Conservation (phyloP, 2,113 vertebrate species). For the Setophaga kirtlandii region DNA sequence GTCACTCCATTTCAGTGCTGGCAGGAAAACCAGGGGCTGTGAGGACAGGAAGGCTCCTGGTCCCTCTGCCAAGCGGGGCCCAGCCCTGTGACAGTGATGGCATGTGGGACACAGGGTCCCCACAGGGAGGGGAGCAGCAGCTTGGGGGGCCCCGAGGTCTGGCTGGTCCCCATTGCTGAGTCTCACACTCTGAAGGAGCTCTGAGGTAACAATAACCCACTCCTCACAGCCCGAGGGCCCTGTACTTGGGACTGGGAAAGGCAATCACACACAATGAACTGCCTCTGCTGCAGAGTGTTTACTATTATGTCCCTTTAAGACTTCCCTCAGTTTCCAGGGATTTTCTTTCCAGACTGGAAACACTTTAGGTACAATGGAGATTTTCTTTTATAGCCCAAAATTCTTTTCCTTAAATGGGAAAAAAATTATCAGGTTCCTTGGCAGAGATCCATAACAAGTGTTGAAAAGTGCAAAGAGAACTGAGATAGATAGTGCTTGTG, state of each 20-base stretch:
- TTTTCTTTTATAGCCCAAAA: background rate
- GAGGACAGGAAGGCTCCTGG: background rate
- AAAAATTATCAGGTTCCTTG: background rate
- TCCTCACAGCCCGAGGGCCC: background rate
- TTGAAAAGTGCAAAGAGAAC: background rate
- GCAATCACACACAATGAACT: background rate
- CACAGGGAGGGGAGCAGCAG: background rate
- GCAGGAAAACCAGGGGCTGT: background rate
- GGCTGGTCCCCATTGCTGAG: background rate
- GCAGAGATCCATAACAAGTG: background rate
- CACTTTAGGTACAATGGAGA: background rate
- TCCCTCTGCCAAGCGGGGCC: rapidly evolving
- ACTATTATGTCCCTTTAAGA: background rate
- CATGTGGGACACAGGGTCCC: background rate
- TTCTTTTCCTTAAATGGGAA: conserved; percentile 1
- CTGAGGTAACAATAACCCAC: background rate
- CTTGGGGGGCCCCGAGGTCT: background rate
- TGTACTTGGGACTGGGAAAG: background rate
- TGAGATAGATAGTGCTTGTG: background rate
- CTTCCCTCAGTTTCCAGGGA: background rate
- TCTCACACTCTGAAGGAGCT: background rate
- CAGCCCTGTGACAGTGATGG: rapidly evolving
- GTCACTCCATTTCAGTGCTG: background rate
- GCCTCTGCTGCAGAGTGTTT: background rate
- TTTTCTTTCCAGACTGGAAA: conserved; percentile 3